These are phyloP conservation scores for Eupithecia inturbata DNA, from an alignment of 2,888 invertebrate species.

Conservation along the genomic window DNA sequence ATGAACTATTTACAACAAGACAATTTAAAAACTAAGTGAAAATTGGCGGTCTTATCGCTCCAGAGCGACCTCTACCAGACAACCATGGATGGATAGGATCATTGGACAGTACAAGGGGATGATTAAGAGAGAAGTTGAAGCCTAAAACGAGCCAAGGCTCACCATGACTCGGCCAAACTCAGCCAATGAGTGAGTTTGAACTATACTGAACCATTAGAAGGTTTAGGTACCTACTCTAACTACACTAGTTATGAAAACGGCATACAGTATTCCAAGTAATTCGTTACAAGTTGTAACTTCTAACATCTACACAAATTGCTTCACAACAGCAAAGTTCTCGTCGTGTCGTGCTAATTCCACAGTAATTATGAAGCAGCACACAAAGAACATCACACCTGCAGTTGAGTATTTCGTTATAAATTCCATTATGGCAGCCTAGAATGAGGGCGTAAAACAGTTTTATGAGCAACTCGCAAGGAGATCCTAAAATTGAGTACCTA, in stretches of 20 bases:
- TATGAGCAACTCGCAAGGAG: slow-evolving; percentile 7
- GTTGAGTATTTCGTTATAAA: slow-evolving; percentile 27
- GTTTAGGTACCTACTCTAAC: neutral
- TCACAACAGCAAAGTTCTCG: slow-evolving; percentile 16
- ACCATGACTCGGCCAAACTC: too few relatives aligned
- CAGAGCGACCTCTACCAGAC: too few relatives aligned
- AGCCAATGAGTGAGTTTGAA: neutral
- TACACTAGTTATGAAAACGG: neutral
- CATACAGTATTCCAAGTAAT: neutral
- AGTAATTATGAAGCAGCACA: slow-evolving; percentile 15
- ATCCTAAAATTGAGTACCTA: slow-evolving; percentile 5
- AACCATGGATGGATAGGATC: too few relatives aligned
- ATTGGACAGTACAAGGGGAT: too few relatives aligned
- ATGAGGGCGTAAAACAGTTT: slow-evolving; percentile 2
- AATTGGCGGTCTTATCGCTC: too few relatives aligned
- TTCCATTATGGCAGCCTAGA: slow-evolving; percentile 15
- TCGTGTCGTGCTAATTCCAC: slow-evolving; percentile 22
- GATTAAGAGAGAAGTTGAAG: too few relatives aligned
- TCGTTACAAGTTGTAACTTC: neutral
- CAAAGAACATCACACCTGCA: slow-evolving; percentile 19
- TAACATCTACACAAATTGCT: slow-evolving; percentile 24
- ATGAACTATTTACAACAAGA: too few relatives aligned
- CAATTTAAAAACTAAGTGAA: too few relatives aligned
- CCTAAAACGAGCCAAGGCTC: too few relatives aligned
- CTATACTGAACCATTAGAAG: neutral